Conservation (phyloP, 2,113 vertebrate species). For the Capreolus pygargus region DNA sequence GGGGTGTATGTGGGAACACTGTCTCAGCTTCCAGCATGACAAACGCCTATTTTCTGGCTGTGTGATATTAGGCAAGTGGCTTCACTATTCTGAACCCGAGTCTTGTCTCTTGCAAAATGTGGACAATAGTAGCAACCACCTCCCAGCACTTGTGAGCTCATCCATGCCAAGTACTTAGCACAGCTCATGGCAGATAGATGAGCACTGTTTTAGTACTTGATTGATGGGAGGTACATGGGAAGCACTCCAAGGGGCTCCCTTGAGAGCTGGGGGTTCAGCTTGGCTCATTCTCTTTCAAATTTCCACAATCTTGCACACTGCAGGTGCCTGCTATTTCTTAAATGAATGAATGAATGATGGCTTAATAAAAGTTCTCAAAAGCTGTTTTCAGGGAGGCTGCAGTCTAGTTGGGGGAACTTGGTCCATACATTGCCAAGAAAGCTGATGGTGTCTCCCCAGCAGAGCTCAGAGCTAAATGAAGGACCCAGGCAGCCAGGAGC, state of each 20-base stretch:
- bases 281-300: background rate
- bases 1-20: background rate
- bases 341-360: background rate
- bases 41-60: background rate
- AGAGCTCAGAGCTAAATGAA: background rate
- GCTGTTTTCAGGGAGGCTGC: background rate
- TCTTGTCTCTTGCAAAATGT: background rate
- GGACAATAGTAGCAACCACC: background rate
- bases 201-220: background rate
- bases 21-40: background rate
- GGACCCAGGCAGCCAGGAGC: background rate
- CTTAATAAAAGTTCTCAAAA: background rate
- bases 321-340: background rate
- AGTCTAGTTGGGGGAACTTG: background rate
- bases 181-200: background rate
- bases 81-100: background rate
- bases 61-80: background rate
- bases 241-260: background rate
- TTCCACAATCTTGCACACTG: background rate
- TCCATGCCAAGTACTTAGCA: background rate
- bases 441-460: background rate
- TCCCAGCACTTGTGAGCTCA: background rate
- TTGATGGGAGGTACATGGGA: background rate
- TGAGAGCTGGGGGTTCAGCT: background rate
- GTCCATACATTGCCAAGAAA: background rate